Conservation (phyloP, 53 echinoderm and acorn worm species). For the Paracentrotus lividus region DNA sequence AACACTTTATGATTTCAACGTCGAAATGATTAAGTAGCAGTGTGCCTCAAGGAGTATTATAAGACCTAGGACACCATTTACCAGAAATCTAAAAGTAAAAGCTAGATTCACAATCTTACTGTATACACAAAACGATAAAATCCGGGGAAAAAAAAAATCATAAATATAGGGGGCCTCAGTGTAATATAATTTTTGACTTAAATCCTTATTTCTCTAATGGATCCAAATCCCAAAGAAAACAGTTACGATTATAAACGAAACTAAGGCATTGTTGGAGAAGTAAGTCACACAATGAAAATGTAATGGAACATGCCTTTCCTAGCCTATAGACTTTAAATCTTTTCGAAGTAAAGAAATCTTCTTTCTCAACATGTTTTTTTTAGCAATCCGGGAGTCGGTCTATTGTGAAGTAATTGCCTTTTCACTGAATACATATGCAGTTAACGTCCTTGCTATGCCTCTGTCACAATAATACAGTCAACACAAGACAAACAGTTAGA, state of each 20-base stretch:
- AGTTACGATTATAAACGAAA: neutral
- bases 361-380: neutral
- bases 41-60: no score
- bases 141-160: no score
- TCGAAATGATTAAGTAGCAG: neutral
- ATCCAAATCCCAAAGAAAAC: neutral
- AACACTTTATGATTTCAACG: no score
- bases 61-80: no score
- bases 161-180: no score
- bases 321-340: neutral
- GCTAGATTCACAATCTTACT: no score
- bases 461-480: neutral
- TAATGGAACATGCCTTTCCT: neutral
- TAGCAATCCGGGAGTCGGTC: neutral
- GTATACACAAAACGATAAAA: no score
- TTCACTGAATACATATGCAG: neutral
- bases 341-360: neutral
- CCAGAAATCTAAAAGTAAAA: no score
- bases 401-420: neutral
- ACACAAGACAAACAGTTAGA: no score
- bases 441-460: neutral
- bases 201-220: no score
- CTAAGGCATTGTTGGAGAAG: neutral
- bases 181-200: no score
- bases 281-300: neutral